Evolutionary conservation across 2,888 invertebrate species (phyloP).

Genomic region (Pediacus dermestoides): DNA sequence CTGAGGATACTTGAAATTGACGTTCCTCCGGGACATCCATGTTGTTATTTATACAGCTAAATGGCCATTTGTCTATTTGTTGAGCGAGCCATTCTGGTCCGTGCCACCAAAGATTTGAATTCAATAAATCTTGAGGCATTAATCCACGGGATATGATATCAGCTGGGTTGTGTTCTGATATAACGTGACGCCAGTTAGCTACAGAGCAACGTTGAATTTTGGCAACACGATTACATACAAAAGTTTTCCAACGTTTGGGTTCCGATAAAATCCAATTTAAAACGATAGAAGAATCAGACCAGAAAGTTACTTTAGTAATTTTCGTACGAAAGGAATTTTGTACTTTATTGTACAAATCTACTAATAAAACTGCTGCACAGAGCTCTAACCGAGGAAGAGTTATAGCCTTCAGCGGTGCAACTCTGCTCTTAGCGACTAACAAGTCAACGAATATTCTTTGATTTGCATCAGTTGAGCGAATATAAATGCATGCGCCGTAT

Average conservation of each 20-base stretch:
- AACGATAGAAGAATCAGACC: neutral
- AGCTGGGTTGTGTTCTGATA: neutral
- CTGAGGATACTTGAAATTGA: no score
- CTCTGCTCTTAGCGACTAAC: conserved; percentile 17
- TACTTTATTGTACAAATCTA: no score
- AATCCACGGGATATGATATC: conserved; percentile 4
- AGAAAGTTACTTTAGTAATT: no score
- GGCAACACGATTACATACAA: conserved; percentile 4
- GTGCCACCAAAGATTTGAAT: conserved; percentile 4
- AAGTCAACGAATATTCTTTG: conserved; percentile 10
- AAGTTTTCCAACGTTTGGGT: conserved; percentile 2
- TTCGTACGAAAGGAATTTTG: no score
- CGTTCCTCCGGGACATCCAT: no score
- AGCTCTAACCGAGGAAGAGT: conserved; percentile 20
- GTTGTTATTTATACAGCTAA: no score
- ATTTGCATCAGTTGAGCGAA: conserved; percentile 6
- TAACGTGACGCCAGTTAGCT: conserved; percentile 1
- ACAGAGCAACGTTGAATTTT: neutral
- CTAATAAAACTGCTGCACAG: conserved; percentile 17
- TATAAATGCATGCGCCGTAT: conserved; percentile 17
- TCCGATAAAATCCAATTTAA: neutral
- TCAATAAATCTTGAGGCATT: neutral
- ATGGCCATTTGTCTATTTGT: neutral
- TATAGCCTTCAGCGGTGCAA: conserved; percentile 17
- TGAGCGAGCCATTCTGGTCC: neutral